Percentiles rank a stretch among this genome's conserved stretches.
Conservation (phyloP, 2,113 vertebrate species). For the Cinclus mexicanus region DNA sequence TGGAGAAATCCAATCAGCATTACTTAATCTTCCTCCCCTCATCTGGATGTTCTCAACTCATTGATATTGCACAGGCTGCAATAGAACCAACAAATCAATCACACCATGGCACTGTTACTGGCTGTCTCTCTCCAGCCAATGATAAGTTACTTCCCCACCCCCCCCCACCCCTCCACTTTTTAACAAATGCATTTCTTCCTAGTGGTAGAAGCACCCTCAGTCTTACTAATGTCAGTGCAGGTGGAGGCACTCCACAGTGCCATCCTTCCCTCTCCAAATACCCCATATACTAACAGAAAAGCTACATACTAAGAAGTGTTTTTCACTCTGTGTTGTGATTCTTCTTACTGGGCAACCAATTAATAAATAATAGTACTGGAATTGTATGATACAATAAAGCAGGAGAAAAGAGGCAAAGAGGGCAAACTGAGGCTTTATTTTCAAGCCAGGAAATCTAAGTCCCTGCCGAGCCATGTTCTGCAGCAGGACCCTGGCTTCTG, state of each 20-base stretch:
- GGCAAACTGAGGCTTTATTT: neutral
- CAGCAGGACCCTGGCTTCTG: neutral
- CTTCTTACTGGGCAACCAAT: neutral
- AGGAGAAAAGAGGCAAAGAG: neutral
- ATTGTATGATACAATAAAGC: neutral
- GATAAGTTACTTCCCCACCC: slow-evolving; percentile 6
- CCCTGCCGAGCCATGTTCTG: neutral
- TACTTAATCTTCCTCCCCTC: slow-evolving; percentile 47
- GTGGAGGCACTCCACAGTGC: neutral
- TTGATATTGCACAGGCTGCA: slow-evolving; percentile 63
- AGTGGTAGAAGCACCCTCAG: neutral
- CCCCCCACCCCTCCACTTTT: neutral
- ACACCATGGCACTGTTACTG: slow-evolving; percentile 30
- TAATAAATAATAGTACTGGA: neutral
- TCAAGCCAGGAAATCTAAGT: neutral
- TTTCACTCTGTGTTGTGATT: neutral
- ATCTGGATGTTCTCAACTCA: slow-evolving; percentile 59
- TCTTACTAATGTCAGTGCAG: neutral
- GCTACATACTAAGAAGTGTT: neutral
- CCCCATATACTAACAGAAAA: rapidly evolving
- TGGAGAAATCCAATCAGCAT: slow-evolving; percentile 30
- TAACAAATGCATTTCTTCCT: neutral
- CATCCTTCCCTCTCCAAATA: neutral
- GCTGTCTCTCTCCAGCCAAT: slow-evolving; percentile 41
- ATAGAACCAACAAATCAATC: slow-evolving; percentile 64